A percentile compares a stretch with the other conserved stretches of the same genome.
Evolutionary conservation across 2,888 invertebrate species (phyloP).

Genomic region (Tetanocera ferruginea): DNA sequence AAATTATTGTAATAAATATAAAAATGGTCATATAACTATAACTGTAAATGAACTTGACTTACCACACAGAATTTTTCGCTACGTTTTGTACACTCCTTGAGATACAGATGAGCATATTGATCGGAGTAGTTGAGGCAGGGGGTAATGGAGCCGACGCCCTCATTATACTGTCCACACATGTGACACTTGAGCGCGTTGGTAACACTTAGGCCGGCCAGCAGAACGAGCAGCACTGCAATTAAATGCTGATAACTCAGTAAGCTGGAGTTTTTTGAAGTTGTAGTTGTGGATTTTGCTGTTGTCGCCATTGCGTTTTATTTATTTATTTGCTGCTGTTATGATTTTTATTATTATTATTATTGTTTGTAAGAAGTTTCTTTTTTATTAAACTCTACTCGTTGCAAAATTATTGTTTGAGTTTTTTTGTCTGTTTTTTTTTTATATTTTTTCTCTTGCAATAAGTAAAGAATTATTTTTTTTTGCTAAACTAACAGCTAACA

Average conservation of each 20-base stretch:
- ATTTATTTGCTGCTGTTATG: conserved; percentile 22
- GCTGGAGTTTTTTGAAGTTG: conserved; percentile 13
- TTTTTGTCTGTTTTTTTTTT: background rate
- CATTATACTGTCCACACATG: conserved; percentile 87
- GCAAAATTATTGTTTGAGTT: background rate
- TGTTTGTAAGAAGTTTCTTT: conserved; percentile 18
- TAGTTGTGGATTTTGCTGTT: conserved; percentile 27
- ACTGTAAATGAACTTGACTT: conserved; percentile 70
- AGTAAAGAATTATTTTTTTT: background rate
- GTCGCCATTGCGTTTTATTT: conserved; percentile 29
- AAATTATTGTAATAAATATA: background rate
- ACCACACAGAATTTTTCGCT: conserved; percentile 82
- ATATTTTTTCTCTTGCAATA: background rate
- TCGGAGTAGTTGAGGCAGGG: conserved; percentile 83
- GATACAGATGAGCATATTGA: conserved; percentile 75
- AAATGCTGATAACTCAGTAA: conserved; percentile 53
- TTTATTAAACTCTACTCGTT: conserved; percentile 20
- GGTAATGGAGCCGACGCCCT: conserved; percentile 87
- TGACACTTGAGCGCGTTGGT: conserved; percentile 74
- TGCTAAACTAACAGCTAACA: background rate
- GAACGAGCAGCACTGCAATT: conserved; percentile 56
- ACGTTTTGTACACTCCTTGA: conserved; percentile 77
- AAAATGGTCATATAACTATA: background rate
- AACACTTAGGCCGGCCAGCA: conserved; percentile 59
- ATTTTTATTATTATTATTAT: conserved; percentile 8